Percentiles rank a stretch among this genome's conserved stretches.
These are phyloP conservation scores for Pachymerium ferrugineum DNA, from an alignment of 2,888 invertebrate species.

Conservation along the genomic window DNA sequence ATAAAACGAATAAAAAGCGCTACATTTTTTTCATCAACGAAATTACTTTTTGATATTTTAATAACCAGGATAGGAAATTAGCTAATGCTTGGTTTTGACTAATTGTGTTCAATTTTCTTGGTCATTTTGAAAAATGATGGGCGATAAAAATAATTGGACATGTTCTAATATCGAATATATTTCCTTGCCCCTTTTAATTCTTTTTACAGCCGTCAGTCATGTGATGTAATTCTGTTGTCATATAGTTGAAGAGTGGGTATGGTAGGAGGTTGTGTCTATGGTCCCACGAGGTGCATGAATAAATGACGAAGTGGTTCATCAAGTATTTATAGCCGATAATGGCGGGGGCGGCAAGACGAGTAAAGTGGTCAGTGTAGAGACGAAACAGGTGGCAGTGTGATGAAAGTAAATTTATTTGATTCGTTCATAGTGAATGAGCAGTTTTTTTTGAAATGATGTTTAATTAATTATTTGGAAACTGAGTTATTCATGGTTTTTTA, in stretches of 20 bases:
- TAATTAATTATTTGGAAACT: not conserved
- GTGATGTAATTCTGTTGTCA: not conserved
- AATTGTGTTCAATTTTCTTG: no score
- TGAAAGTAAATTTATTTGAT: slow-evolving; percentile 2
- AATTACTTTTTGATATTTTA: no score
- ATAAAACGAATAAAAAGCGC: no score
- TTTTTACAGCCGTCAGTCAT: not conserved
- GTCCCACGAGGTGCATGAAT: slow-evolving; percentile 4
- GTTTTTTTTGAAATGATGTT: not conserved
- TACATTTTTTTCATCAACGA: no score
- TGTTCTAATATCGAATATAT: not conserved
- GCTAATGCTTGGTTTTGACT: no score
- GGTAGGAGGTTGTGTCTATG: not conserved
- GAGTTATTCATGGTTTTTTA: not conserved
- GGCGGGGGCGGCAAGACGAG: not conserved
- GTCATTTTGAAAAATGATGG: no score
- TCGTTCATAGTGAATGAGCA: not conserved
- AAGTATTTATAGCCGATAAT: slow-evolving; percentile 9
- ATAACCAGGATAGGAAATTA: no score
- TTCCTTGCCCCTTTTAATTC: not conserved
- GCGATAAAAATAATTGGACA: not conserved
- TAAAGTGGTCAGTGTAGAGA: not conserved
- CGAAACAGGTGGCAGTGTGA: slow-evolving; percentile 8
- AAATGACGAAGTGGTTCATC: slow-evolving; percentile 9
- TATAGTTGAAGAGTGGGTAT: not conserved